Base-by-base conservation (phyloP, 1,140 invertebrate genomes). In the Magallana gigas region DNA sequence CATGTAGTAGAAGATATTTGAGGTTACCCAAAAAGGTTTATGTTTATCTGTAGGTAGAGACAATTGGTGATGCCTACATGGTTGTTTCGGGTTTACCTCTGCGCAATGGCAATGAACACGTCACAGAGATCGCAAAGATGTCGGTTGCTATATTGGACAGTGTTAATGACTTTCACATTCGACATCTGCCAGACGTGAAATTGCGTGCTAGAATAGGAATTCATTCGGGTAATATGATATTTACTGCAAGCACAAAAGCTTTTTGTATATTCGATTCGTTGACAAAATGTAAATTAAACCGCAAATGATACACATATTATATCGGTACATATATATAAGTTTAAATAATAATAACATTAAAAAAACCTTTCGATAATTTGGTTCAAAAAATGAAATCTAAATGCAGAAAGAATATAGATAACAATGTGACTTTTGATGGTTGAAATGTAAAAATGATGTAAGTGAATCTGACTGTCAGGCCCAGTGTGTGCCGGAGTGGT, bases 1-100 rank as follows among this genome's bases (percentile, higher is more conserved):
- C 36, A 48, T 48, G 36, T 48, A 4, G 2, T 48, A 48, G 36
- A 48, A 48, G 36, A 48, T 48, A 48, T 4, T 48, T 48, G 36
- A 48, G 5, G 36, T 5, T 4, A 48, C 3, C 36, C 36, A 48
- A 48, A 36, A 48, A 48, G 5, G 36, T 48, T 48, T 48, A 48
- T 48, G 36, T 48, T 48, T 48, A 48, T 48, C 36, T 48, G 36
- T 48, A 94, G 90, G 92, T 90, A 8, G 90, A 90, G 62, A 91
- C 91, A 0, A 91, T 91, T 81, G 91, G 98, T 0, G 98, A 99
- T 94, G 98, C 98, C 6, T 99, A 99, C 68, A 90, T 92, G 89
- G 92, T 93, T 1, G 91, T 89, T 0, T 92, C 92, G 4, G 92
- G 91, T 36, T 68, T 92, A n/a, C 92, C 92, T 9, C 81, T 86